Evolutionary conservation across 2,888 invertebrate species (phyloP).

Genomic region (Lasioglossum calceatum): DNA sequence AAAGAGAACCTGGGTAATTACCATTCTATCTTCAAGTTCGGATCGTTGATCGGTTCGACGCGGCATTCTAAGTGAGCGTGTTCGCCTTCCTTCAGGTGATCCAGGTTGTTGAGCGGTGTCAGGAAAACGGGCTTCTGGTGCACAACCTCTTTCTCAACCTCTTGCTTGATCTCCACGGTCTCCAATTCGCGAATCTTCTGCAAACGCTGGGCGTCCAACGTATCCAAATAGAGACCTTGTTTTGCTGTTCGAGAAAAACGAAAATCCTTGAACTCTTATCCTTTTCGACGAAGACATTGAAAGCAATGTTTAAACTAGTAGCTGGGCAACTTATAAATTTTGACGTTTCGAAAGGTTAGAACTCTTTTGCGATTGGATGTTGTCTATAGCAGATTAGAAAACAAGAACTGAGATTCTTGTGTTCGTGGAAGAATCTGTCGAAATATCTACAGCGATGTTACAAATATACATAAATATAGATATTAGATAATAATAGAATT

Average conservation of each 20-base stretch:
- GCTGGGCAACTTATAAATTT: slow-evolving; percentile 35
- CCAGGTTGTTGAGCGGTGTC: slow-evolving; percentile 94
- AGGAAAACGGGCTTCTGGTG: slow-evolving; percentile 95
- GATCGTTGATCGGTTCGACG: slow-evolving; percentile 96
- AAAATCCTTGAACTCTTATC: slow-evolving; percentile 29
- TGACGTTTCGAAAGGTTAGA: slow-evolving; percentile 41
- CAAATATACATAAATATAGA: too few species aligned
- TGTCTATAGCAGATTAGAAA: slow-evolving; percentile 22
- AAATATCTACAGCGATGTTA: too few species aligned
- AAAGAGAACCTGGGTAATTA: slow-evolving; percentile 43
- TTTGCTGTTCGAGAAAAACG: slow-evolving; percentile 87
- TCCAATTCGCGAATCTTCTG: slow-evolving; percentile 95
- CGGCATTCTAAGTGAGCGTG: slow-evolving; percentile 96
- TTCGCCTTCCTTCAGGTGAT: slow-evolving; percentile 95
- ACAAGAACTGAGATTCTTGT: background rate
- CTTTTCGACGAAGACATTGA: background rate
- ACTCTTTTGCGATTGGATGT: background rate
- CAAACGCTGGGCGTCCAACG: slow-evolving; percentile 95
- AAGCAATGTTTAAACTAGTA: background rate
- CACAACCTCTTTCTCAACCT: slow-evolving; percentile 90
- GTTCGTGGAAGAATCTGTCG: too few species aligned
- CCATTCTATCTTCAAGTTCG: slow-evolving; percentile 97
- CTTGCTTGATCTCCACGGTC: slow-evolving; percentile 91
- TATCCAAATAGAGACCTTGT: slow-evolving; percentile 93
- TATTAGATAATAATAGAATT: too few species aligned